Base-by-base conservation (phyloP, 1,140 invertebrate species). In the Phthorimaea operculella region DNA sequence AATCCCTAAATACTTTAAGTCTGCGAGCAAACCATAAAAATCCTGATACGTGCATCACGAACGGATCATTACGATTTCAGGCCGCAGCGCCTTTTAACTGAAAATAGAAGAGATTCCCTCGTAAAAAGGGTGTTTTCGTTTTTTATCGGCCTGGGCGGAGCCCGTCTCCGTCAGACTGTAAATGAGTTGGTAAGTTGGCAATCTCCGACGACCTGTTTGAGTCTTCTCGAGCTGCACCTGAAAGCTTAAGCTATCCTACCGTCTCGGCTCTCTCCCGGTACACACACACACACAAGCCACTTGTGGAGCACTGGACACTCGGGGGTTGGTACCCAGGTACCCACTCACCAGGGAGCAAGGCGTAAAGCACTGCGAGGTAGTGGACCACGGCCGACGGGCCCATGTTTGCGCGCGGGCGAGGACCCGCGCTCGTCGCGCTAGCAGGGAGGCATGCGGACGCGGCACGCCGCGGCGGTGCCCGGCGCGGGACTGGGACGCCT, bases 381-480 rank as follows among this genome's bases (percentile, higher is more conserved):
- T 78, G 79, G 70, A 70, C 74, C 73, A 75, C 66, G 74, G 76
- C 79, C 74, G 60, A 69, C 70, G 78, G 65, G 66, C 78, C 58
- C 72, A 69, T 71, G 77, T 77, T 79, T 70, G 70, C 77, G 66
- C 73, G 71, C 76, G 77, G 77, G 79, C 79, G 77, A 76, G 73
- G 79, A 81, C 78, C 78, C 79, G 78, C 79, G 79, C 79, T 72
- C 75, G 72, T 72, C 70, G 72, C 76, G 79, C 79, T 83, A 83
- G 76, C 79, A 83, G 74, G 66, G 69, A 72, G 77, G 68, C 79
- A 79, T 79, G 74, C 83, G 70, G 75, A 64, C 59, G 67, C 76
- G 73, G 69, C 72, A 74, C 72, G 70, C 80, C 73, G 76, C 70
- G 72, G 69, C 79, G 74, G 74, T 77, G 73, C 75, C 69, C 76